Conservation (phyloP, 2,113 vertebrate genomes). For the Prinia subflava region DNA sequence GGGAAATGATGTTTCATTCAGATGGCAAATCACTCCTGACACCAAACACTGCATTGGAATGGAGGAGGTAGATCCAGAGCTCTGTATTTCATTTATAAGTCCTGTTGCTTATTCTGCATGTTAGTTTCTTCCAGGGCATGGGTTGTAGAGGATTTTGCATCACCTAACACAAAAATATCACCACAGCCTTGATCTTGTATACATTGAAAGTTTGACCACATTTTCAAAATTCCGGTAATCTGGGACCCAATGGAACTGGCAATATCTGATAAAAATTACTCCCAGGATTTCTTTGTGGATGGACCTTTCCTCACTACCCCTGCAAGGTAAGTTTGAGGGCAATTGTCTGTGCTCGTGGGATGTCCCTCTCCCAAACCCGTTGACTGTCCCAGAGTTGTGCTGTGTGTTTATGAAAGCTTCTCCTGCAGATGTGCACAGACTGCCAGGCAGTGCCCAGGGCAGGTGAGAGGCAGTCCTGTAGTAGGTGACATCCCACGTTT, state of each 20-base stretch:
- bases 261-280: not conserved
- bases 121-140: not conserved
- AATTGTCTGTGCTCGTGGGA: not conserved
- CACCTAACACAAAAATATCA: not conserved
- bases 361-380: not conserved
- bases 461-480: not conserved
- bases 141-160: not conserved
- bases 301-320: not conserved
- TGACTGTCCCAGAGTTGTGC: not conserved
- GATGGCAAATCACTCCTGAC: not conserved
- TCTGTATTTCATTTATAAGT: not conserved
- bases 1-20: not conserved
- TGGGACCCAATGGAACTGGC: not conserved
- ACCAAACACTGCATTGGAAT: not conserved
- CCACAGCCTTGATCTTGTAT: not conserved
- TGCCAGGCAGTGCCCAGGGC: accelerated
- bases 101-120: not conserved
- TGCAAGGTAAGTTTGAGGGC: not conserved
- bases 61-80: not conserved
- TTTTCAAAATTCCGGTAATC: not conserved
- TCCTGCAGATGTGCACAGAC: not conserved
- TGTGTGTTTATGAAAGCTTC: not conserved
- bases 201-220: not conserved
- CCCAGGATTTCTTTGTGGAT: not conserved
- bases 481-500: not conserved